A percentile compares a stretch with the other conserved stretches of the same genome.
Evolutionary conservation across 2,797 vertebrate species (phyloP).

Genomic region (Spondyliosoma cantharus): DNA sequence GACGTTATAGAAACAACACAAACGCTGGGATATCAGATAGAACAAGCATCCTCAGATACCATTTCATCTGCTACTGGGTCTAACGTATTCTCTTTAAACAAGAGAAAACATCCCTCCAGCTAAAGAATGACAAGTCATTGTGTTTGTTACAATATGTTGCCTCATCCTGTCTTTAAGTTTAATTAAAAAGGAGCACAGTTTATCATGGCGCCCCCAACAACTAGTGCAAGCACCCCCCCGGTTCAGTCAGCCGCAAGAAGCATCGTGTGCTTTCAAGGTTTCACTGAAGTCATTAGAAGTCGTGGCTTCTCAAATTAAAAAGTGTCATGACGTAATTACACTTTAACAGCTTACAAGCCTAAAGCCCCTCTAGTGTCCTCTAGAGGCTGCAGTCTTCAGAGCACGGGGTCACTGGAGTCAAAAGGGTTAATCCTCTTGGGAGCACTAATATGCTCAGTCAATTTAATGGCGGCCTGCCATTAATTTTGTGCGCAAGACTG

Average conservation of each 20-base stretch:
- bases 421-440: conserved; percentile 46
- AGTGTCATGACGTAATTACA: conserved; percentile 36
- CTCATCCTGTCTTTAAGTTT: not conserved
- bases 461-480: conserved; percentile 28
- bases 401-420: conserved; percentile 50
- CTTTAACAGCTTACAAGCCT: conserved; percentile 32
- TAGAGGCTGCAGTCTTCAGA: conserved; percentile 33
- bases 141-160: not conserved
- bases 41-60: not conserved
- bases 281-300: conserved; percentile 6
- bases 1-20: no score
- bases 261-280: not conserved
- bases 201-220: not conserved
- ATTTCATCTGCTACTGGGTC: not conserved
- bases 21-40: no score
- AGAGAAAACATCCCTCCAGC: not conserved
- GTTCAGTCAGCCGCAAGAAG: not conserved
- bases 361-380: conserved; percentile 32
- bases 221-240: not conserved
- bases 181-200: conserved; percentile 9
- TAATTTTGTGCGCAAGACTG: conserved; percentile 13
- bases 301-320: conserved; percentile 18
- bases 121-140: not conserved
- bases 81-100: not conserved
- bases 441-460: conserved; percentile 41